Base-by-base conservation (phyloP, 2,888 invertebrate species). In the Dione juno region DNA sequence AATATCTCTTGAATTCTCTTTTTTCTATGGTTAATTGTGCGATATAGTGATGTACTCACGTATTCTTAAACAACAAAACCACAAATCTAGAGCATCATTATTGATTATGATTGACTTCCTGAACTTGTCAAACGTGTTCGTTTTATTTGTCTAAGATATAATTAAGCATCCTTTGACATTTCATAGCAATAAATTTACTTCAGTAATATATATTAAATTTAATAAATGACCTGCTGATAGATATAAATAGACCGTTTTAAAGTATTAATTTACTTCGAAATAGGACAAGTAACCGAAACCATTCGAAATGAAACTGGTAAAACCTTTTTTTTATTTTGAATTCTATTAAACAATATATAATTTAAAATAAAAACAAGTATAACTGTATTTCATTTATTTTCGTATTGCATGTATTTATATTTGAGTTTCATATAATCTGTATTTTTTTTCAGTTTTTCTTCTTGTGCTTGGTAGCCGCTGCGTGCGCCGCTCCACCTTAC, bases 381-480 rank as follows among this genome's bases (percentile, higher is more conserved):
- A n/a, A n/a, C n/a, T n/a, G n/a, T n/a, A n/a, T n/a, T n/a, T n/a
- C n/a, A n/a, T n/a, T n/a, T n/a, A n/a, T n/a, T n/a, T n/a, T n/a
- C n/a, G n/a, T n/a, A n/a, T n/a, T n/a, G n/a, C n/a, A n/a, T n/a
- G n/a, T n/a, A n/a, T n/a, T n/a, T n/a, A n/a, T n/a, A 16, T n/a
- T 5, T 1, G 6, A n/a, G n/a, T 45, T n/a, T n/a, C 28, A 45
- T 10, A 1, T 21, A 7, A 35, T 43, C 0, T 41, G 21, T 54
- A 13, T 13, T 45, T 21, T 40, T 43, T 80, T 80, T 69, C 80
- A 88, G 89, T 69, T 88, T 53, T 69, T 86, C 72, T 80, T 76
- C 7, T 74, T 86, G 6, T 86, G 82, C 66, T 64, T 88, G 67
- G 76, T 84, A 10, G 82, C 83, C 14, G 77, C 78, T 57, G 85